Conservation (phyloP, 2,113 vertebrate genomes). For the Lates calcarifer region DNA sequence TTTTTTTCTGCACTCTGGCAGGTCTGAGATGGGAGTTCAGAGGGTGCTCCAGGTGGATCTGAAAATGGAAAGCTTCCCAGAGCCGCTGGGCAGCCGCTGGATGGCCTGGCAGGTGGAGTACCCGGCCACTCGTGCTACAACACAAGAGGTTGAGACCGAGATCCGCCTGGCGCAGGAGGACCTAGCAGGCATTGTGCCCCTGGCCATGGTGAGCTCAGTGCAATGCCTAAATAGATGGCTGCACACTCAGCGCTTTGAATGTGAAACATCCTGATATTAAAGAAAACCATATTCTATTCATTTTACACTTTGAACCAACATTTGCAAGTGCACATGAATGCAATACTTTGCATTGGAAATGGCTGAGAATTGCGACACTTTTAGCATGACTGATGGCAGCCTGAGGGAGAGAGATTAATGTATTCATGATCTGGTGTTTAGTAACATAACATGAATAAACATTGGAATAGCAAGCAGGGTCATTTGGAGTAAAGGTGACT, state of each 20-base stretch:
- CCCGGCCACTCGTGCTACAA: slow-evolving; percentile 81
- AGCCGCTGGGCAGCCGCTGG: slow-evolving; percentile 90
- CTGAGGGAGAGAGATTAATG: slow-evolving; percentile 9
- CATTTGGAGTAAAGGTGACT: slow-evolving; percentile 2
- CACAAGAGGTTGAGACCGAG: slow-evolving; percentile 88
- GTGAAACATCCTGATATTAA: slow-evolving; percentile 3
- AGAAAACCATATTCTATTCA: slow-evolving; percentile 9
- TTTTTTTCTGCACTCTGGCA: slow-evolving; percentile 70
- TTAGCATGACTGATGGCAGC: slow-evolving; percentile 18
- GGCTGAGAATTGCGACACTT: not conserved
- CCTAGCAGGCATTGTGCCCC: slow-evolving; percentile 91
- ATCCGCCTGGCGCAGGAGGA: slow-evolving; percentile 94
- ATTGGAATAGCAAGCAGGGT: not conserved
- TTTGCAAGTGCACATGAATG: slow-evolving; percentile 27
- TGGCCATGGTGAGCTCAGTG: slow-evolving; percentile 91
- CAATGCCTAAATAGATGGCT: slow-evolving; percentile 20
- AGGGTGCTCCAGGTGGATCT: slow-evolving; percentile 94
- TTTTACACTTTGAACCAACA: slow-evolving; percentile 20
- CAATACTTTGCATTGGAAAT: slow-evolving; percentile 28
- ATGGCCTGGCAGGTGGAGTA: slow-evolving; percentile 97
- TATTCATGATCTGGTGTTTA: not conserved
- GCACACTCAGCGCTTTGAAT: slow-evolving; percentile 11
- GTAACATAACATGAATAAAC: slow-evolving; percentile 7
- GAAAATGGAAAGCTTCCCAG: slow-evolving; percentile 90
- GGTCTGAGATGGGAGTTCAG: slow-evolving; percentile 86